Evolutionary conservation across 2,888 invertebrate species (phyloP).

Genomic region (Torymus tubicola): DNA sequence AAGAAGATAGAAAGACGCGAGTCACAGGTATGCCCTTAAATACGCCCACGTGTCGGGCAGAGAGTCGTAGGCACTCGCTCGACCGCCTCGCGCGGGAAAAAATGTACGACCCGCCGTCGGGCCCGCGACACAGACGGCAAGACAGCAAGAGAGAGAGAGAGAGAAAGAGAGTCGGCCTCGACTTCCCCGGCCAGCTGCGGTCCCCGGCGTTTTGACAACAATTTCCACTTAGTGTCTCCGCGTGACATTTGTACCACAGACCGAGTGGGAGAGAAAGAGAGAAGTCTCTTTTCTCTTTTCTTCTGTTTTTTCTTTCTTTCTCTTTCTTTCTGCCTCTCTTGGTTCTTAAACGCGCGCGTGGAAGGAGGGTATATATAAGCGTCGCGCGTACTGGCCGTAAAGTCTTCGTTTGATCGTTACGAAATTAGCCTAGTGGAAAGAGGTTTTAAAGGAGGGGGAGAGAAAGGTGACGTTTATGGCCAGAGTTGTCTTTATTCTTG

Average conservation of each 20-base stretch:
- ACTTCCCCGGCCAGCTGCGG: constrained; percentile 58
- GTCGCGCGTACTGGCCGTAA: constrained; percentile 29
- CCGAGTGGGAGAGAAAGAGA: background rate
- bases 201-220: constrained; percentile 74
- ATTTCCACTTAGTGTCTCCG: constrained; percentile 75
- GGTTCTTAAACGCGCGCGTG: background rate
- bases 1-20: constrained; percentile 13
- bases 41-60: constrained; percentile 68
- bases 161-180: constrained; percentile 25
- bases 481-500: no score
- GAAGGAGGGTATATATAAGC: background rate
- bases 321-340: background rate
- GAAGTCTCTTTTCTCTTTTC: constrained; percentile 1
- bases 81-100: constrained; percentile 55
- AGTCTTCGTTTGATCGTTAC: constrained; percentile 35
- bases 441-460: no score
- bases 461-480: no score
- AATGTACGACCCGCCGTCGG: constrained; percentile 73
- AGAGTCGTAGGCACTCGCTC: background rate
- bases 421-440: constrained; percentile 31
- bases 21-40: constrained; percentile 60
- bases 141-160: constrained; percentile 17
- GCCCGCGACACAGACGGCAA: constrained; percentile 59
- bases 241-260: constrained; percentile 60
- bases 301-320: background rate